Conservation (phyloP, 2,797 vertebrate species). For the Ceryle rudis region DNA sequence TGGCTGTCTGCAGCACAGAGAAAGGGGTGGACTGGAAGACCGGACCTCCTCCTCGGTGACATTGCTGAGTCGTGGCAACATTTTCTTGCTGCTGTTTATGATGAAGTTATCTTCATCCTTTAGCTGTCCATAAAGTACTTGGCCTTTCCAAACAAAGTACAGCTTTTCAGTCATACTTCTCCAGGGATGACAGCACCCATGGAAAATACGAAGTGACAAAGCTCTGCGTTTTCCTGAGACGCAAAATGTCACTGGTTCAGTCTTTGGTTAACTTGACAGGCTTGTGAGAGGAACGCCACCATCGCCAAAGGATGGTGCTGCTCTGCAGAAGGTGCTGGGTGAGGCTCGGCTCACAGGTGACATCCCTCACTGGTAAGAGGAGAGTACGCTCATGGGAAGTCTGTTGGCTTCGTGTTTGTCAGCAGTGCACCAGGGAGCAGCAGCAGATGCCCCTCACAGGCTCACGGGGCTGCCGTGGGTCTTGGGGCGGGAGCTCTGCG, state of each 20-base stretch:
- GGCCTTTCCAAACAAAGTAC: background rate
- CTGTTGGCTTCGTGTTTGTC: fast-evolving
- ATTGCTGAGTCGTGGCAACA: background rate
- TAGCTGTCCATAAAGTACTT: background rate
- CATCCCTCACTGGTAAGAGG: fast-evolving
- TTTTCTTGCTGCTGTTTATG: background rate
- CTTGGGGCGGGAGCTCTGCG: background rate
- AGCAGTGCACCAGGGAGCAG: background rate
- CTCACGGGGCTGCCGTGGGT: fast-evolving
- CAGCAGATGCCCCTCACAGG: background rate
- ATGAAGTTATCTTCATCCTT: background rate
- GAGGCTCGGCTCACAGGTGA: background rate
- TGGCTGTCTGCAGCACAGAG: background rate
- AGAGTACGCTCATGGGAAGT: fast-evolving
- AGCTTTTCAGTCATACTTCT: background rate
- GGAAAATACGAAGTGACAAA: background rate
- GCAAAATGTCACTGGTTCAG: background rate
- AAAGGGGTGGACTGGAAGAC: background rate
- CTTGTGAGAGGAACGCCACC: background rate
- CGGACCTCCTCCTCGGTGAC: background rate
- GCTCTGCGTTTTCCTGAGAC: background rate
- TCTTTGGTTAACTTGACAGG: background rate
- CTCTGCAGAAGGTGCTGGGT: background rate
- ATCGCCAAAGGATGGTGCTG: background rate
- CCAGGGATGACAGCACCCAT: background rate